Percentiles rank a stretch among this genome's conserved stretches.
phyloP scores from a whole-genome alignment of 2,888 invertebrate genomes.

The Notodonta ziczac region DNA sequence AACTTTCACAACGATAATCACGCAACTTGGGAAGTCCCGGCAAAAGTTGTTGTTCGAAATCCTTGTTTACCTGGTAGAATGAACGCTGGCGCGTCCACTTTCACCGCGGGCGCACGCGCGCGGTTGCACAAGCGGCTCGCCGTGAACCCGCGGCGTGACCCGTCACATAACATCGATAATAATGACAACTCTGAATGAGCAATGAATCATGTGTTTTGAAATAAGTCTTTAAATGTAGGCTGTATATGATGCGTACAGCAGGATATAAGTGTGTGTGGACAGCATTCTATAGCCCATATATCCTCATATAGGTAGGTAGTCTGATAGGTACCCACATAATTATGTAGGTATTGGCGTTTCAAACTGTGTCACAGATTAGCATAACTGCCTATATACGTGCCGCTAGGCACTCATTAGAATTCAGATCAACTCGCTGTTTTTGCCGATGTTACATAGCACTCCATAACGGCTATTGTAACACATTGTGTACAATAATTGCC shows the following conservation, averaged over 20 bases:
- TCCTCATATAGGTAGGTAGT: too few relatives aligned
- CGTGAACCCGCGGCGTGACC: conserved; percentile 26
- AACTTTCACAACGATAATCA: conserved; percentile 1
- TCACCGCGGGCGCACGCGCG: conserved; percentile 33
- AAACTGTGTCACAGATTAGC: not conserved
- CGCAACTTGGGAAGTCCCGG: conserved; percentile 20
- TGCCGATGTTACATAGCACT: not conserved
- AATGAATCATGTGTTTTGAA: conserved; percentile 27
- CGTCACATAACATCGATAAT: conserved; percentile 24
- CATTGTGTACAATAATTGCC: too few relatives aligned
- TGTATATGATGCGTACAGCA: not conserved
- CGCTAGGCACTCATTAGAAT: not conserved
- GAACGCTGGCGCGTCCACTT: conserved; percentile 32
- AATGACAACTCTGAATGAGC: conserved; percentile 8
- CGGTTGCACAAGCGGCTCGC: conserved; percentile 29
- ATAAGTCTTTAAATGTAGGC: conserved; percentile 13
- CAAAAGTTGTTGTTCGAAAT: conserved; percentile 13
- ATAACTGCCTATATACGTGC: not conserved
- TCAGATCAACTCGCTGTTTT: not conserved
- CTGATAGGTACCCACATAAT: too few relatives aligned
- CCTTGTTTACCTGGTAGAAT: conserved; percentile 33
- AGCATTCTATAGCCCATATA: not conserved
- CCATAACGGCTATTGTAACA: too few relatives aligned
- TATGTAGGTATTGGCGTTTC: not conserved
- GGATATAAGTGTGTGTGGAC: not conserved